Conservation (phyloP, 2,888 invertebrate species). For the Sarcophaga rosellei region DNA sequence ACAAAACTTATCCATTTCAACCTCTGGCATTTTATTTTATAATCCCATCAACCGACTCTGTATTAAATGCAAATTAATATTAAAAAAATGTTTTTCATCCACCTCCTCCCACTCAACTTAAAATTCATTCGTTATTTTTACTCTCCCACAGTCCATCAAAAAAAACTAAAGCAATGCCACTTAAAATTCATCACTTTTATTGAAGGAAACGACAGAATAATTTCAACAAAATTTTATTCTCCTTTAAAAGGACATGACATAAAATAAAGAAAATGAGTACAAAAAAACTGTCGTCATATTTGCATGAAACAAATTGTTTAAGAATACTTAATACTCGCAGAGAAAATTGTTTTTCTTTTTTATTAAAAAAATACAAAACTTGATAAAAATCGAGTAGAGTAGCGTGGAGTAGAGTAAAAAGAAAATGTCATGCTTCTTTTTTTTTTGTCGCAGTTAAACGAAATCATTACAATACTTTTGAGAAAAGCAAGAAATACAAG, state of each 20-base stretch:
- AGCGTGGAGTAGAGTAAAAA: not conserved
- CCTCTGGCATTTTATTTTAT: not conserved
- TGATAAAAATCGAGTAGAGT: not conserved
- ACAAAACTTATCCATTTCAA: not conserved
- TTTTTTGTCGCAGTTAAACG: slow-evolving; percentile 4
- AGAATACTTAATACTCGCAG: slow-evolving; percentile 26
- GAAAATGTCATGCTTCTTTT: slow-evolving; percentile 22
- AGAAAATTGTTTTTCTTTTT: not conserved
- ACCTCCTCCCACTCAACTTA: not conserved
- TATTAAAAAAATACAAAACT: slow-evolving; percentile 17
- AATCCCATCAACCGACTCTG: not conserved
- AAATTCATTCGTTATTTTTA: slow-evolving; percentile 16
- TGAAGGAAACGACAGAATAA: slow-evolving; percentile 27
- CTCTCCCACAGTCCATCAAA: slow-evolving; percentile 4
- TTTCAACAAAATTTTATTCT: slow-evolving; percentile 15
- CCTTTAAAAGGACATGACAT: slow-evolving; percentile 12
- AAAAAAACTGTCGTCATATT: slow-evolving; percentile 35
- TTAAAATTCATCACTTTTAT: slow-evolving; percentile 41
- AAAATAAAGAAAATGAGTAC: not conserved
- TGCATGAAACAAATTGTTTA: slow-evolving; percentile 44
- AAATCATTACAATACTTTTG: slow-evolving; percentile 46
- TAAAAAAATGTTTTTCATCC: not conserved
- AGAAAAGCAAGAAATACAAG: slow-evolving; percentile 11
- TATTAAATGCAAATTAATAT: slow-evolving; percentile 32
- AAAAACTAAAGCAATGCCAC: slow-evolving; percentile 25